Evolutionary conservation across 2,797 vertebrate genomes (phyloP), one percentile per base, ranked within the genome.

Genomic region (Xenops minutus): DNA sequence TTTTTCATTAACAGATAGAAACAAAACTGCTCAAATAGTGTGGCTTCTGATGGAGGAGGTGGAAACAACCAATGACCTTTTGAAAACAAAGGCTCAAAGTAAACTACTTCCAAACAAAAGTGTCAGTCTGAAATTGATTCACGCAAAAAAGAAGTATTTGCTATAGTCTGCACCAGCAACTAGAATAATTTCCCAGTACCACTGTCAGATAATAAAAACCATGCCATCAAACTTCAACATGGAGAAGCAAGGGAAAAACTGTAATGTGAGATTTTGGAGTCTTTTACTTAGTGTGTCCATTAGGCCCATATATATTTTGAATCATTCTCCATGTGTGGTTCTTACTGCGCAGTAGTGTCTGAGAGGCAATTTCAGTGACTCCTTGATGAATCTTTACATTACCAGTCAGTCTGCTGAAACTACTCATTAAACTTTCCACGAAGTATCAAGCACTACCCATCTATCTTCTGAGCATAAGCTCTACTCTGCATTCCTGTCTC

Each of bases 251-350:
- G 27, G 13, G 12, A 73, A 77, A 52, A 74, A 63, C 4, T 22
- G 14, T 12, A 80, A 74, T 51, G 19, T 20, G 51, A 92, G 10
- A 23, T 55, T 93, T 76, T 41, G 5, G 16, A 82, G 26, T 14
- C 10, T 51, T 89, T 63, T 36, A 26, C 32, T 27, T 44, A 29
- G 0, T 30, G 3, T 51, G 9, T 62, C 48, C 14, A 24, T 89
- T 72, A 56, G 41, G 12, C 10, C 20, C 12, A 30, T 4, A 41
- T 58, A 15, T 26, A 29, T 64, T 95, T 82, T 48, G 19, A 61
- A 37, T 61, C 7, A 24, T 72, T 89, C 62, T 67, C 7, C 2
- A 2, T 39, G 44, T 64, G 18, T 0, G 0, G 9, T 82, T 7
- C 46, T 64, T 20, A 29, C 24, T 79, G 27, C 24, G 6, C 10